Base-by-base conservation (phyloP, 1,140 invertebrate species). In the Pseudomyrmex dendroicus region DNA sequence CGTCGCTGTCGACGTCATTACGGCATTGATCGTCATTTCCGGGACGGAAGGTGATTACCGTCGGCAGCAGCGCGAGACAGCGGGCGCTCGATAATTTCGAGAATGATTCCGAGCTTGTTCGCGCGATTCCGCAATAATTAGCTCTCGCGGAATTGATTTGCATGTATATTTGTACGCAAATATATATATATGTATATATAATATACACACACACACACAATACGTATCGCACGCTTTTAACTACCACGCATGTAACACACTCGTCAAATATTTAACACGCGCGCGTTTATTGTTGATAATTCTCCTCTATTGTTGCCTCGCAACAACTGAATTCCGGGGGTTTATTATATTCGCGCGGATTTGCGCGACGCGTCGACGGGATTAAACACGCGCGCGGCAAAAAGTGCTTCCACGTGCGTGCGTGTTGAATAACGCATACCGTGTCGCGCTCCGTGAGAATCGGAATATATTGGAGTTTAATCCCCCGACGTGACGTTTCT, bases 1-100 rank as follows among this genome's bases (percentile, higher is more conserved):
- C 35, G 35, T 35, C 70, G 22, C 13, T 46, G 46, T 22, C 82
- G 82, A 61, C 48, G 62, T 63, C 62, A 76, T 83, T 54, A 63
- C 17, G 15, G 67, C n/a, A 72, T 84, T 46, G 87, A 82, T 76
- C 86, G 76, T 50, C 66, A 77, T 88, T 87, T 88, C 83, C 83
- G 64, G 50, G 22, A 48, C 5, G 54, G 44, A 76, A 84, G 67
- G 17, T 77, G 82, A 87, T 88, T 87, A 76, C 77, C 86, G 25
- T 61, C 50, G 64, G 44, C 46, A 4, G 25, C 48, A 3, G 13
- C 73, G 62, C 7, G 61, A 76, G 46, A 25, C 20, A 17, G 61
- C 48, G 4, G 25, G 61, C 46, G n/a, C 2, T 48, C 64, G 64
- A 59, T 54, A 59, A 80, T 80, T 80, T 80, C 54, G 66, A 48